Evolutionary conservation across 2,797 vertebrate genomes (phyloP).

Genomic region (Lagorchestes hirsutus): DNA sequence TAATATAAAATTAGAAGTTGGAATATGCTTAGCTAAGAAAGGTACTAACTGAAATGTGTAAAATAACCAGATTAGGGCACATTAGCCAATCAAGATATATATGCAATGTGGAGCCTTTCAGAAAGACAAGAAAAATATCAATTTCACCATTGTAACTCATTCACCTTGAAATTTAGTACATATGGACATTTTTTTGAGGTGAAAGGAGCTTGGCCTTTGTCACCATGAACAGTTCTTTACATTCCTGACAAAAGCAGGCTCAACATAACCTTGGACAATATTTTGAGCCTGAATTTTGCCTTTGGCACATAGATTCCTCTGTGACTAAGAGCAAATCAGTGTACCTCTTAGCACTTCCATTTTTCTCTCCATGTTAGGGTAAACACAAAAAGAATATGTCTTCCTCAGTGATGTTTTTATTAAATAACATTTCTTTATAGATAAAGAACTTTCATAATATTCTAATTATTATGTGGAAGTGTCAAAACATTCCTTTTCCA

Average conservation of each 20-base stretch:
- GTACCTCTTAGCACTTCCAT: constrained; percentile 30
- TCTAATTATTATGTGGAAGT: neutral
- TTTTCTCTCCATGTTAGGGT: neutral
- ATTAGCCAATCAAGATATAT: constrained; percentile 54
- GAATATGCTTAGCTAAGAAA: constrained; percentile 37
- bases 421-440: neutral
- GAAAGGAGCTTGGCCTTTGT: constrained; percentile 56
- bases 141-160: constrained; percentile 14
- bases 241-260: constrained; percentile 59
- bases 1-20: neutral
- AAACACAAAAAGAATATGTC: constrained; percentile 47
- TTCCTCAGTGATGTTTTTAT: neutral
- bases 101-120: constrained; percentile 48
- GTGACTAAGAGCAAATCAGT: constrained; percentile 45
- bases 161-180: constrained; percentile 69
- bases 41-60: constrained; percentile 13
- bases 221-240: constrained; percentile 55
- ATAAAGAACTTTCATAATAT: neutral
- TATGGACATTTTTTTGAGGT: constrained; percentile 62
- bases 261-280: constrained; percentile 40
- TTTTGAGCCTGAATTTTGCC: constrained; percentile 59
- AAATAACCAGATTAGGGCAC: constrained; percentile 51
- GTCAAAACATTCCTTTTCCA: constrained; percentile 41
- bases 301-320: constrained; percentile 26
- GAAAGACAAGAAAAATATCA: neutral